phyloP scores from a whole-genome alignment of 2,888 invertebrate species.

The Drosophila neonasuta region DNA sequence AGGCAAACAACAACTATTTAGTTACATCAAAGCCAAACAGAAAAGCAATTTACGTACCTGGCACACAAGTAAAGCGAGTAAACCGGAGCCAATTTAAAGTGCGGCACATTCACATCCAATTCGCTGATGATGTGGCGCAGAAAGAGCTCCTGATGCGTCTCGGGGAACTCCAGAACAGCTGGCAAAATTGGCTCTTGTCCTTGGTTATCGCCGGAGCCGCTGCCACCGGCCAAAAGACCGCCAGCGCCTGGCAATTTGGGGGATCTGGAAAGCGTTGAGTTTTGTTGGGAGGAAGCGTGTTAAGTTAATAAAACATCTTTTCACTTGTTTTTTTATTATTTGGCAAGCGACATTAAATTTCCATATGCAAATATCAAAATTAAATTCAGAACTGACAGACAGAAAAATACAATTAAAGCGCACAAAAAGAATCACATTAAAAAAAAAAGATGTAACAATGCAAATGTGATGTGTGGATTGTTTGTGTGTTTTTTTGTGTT shows the following conservation, averaged over 20 bases:
- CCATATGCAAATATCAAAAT: slow-evolving; percentile 13
- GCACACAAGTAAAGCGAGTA: slow-evolving; percentile 98
- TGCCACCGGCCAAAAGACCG: slow-evolving; percentile 59
- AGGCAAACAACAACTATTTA: slow-evolving; percentile 24
- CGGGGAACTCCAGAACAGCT: slow-evolving; percentile 96
- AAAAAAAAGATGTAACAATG: slow-evolving; percentile 17
- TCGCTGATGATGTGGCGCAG: slow-evolving; percentile 93
- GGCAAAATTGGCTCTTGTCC: slow-evolving; percentile 95
- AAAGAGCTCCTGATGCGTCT: slow-evolving; percentile 96
- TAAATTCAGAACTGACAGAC: slow-evolving; percentile 12
- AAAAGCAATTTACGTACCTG: slow-evolving; percentile 82
- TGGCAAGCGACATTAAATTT: slow-evolving; percentile 24
- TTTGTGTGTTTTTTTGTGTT: slow-evolving; percentile 7
- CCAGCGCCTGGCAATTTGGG: slow-evolving; percentile 76
- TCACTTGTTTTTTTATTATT: slow-evolving; percentile 15
- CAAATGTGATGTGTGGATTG: slow-evolving; percentile 13
- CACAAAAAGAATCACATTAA: slow-evolving; percentile 38
- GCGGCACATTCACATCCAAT: slow-evolving; percentile 93
- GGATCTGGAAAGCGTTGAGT: slow-evolving; percentile 62
- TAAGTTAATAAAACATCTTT: slow-evolving; percentile 22
- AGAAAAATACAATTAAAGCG: slow-evolving; percentile 36
- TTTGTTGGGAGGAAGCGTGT: neutral
- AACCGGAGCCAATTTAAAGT: slow-evolving; percentile 97
- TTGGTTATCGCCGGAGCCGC: slow-evolving; percentile 81
- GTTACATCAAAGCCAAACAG: slow-evolving; percentile 15